Evolutionary conservation across 2,113 vertebrate species (phyloP), one percentile per base, ranked within the genome.

Genomic region (Lonchura striata): DNA sequence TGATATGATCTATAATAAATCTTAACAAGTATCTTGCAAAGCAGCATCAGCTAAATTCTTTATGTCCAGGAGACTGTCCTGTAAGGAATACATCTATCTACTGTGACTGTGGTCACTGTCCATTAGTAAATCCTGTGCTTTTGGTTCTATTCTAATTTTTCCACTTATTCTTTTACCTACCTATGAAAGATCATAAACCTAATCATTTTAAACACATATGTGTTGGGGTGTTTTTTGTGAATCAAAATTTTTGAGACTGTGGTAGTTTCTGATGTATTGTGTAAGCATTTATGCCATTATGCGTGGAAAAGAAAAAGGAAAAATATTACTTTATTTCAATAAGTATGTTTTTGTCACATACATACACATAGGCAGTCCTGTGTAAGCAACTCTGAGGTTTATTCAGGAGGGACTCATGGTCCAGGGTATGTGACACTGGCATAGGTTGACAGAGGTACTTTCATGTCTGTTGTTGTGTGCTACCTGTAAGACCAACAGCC

Each of bases 171-270:
- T 68, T 87, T 64, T 59, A 18, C 10, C 30, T 71, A 14, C 24
- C 41, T 76, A 4, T 60, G 39, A 49, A 88, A 72, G 22, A 39
- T 22, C 27, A 70, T 44, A 59, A 83, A 33, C 20, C 9, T 75
- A 44, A 33, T 30, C 6, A 6, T 74, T 94, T 65, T 74, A 90
- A 82, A 64, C 3, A 52, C 35, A 2, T 28, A 15, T 28, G 9
- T 44, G 10, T 2, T 33, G 4, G 11, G 5, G 11, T 0, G 0
- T 3, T 46, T 69, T 72, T 54, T 63, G 33, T 66, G 54, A 72
- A 50, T 60, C 14, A 49, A 59, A 82, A 60, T 33, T 60, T 86
- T 56, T 70, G 42, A 64, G 56, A 21, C 22, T 49, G 4, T 54
- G 35, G 14, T 57, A 27, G 13, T 61, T 82, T 68, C 54, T 86